Conservation (phyloP, 1,140 invertebrate genomes). For the Arctopsyche grandis region DNA sequence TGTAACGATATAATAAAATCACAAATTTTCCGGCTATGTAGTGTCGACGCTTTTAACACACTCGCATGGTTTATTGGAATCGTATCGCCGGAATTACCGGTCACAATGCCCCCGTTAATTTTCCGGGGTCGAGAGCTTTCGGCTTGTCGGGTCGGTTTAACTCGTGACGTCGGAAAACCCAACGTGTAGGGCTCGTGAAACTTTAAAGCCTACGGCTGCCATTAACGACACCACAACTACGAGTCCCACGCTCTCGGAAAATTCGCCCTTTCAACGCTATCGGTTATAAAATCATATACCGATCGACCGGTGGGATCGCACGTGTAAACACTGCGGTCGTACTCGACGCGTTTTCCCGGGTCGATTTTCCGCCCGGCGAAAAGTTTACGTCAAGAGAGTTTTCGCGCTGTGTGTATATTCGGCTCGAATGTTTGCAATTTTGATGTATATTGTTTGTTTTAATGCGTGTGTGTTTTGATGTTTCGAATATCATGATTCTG, state of each 20-base stretch:
- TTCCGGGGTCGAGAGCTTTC: constrained; percentile 17
- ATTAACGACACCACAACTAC: constrained; percentile 40
- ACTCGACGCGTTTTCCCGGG: not conserved
- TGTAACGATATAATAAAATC: too few species aligned
- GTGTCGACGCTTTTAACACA: too few species aligned
- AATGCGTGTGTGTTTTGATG: not conserved
- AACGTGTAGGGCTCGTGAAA: constrained; percentile 41
- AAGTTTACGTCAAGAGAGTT: not conserved
- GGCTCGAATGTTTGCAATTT: not conserved
- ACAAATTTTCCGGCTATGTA: too few species aligned
- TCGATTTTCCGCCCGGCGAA: not conserved
- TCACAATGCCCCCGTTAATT: not conserved
- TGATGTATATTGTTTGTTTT: not conserved
- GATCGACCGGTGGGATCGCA: not conserved
- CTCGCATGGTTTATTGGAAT: constrained; percentile 7
- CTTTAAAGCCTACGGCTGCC: constrained; percentile 44
- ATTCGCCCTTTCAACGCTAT: not conserved
- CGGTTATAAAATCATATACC: not conserved
- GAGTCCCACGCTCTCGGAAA: not conserved
- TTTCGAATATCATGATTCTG: too few species aligned
- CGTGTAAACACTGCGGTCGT: not conserved
- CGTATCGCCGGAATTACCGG: not conserved
- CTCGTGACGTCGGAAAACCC: constrained; percentile 8
- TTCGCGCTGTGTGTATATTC: too few species aligned
- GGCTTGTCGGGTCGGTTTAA: not conserved